Base-by-base conservation (phyloP, 2,113 vertebrate species). In the Notiomystis cincta region DNA sequence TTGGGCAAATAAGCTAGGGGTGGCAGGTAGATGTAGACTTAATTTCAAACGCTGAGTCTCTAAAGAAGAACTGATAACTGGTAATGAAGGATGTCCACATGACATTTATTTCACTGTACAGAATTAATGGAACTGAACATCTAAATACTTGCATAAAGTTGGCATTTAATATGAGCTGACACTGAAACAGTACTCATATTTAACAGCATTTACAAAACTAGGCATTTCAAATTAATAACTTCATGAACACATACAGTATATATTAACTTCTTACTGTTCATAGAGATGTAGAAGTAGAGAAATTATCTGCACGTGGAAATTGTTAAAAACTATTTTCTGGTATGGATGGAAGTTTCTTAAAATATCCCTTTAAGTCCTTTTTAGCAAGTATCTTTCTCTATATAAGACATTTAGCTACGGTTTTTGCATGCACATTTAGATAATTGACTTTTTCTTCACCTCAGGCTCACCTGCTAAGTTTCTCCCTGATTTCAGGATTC, bases 401-500 rank as follows among this genome's bases (percentile, higher is more conserved):
- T 8, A 15, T 57, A 86, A 85, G 53, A 94, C 69, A 86, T 78
- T 93, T 79, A 94, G 37, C 24, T 78, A 62, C 3, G 9, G 17
- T 22, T 58, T 82, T 86, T 73, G 90, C 95, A 97, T 90, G 89
- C 90, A 92, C 64, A 92, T 75, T 87, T 65, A 92, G 33, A 84
- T 78, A 85, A 93, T 85, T 23, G 16, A 82, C 33, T 5, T 95
- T 89, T 96, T 72, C 83, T 96, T 95, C 86, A 93, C 62, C 71
- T 95, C 77, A 93, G 76, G 64, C 96, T 98, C 97, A 99, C 99
- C 99, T 98, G 90, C 97, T 98, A 80, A 99, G 98, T 87, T 99
- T 99, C 87, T 99, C 99, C 82, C 99, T 98, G 89, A 99, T 98
- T 37, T 93, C 97, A 2, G 99, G 98, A 97, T 98, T 98, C 95